Evolutionary conservation across 2,113 vertebrate species (phyloP).

Genomic region (Hipposideros armiger): DNA sequence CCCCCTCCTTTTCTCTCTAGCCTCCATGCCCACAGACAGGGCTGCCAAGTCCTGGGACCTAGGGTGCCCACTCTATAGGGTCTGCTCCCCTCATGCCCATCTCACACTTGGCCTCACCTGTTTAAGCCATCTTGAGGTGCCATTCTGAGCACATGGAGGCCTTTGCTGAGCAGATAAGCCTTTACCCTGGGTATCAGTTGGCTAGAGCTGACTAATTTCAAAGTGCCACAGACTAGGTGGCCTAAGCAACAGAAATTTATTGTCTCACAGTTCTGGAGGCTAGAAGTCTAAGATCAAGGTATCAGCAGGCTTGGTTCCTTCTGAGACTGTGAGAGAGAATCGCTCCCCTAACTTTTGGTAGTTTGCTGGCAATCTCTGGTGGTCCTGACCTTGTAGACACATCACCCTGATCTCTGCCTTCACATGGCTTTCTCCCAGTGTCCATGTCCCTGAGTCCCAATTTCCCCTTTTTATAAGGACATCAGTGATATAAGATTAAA

Average conservation of each 20-base stretch:
- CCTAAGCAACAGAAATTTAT: background rate
- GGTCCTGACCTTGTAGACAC: background rate
- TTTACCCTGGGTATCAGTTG: background rate
- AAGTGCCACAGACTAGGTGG: background rate
- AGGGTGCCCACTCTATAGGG: background rate
- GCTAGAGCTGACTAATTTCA: background rate
- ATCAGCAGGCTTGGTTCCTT: background rate
- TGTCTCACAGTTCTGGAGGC: background rate
- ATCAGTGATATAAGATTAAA: background rate
- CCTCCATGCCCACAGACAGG: background rate
- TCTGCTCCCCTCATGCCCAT: background rate
- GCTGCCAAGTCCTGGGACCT: background rate
- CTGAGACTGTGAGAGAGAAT: background rate
- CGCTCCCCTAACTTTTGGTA: background rate
- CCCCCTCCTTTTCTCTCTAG: background rate
- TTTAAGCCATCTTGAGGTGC: background rate
- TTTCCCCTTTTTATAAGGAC: background rate
- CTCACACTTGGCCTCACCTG: background rate
- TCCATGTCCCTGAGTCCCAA: background rate
- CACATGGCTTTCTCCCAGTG: accelerated
- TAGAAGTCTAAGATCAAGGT: background rate
- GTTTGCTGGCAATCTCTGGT: background rate
- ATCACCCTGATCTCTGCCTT: background rate
- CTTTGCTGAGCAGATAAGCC: background rate
- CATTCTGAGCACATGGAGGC: background rate